These are phyloP conservation scores for Siphonodentalium dalli DNA, from an alignment of 2,888 invertebrate genomes.

Conservation along the genomic window DNA sequence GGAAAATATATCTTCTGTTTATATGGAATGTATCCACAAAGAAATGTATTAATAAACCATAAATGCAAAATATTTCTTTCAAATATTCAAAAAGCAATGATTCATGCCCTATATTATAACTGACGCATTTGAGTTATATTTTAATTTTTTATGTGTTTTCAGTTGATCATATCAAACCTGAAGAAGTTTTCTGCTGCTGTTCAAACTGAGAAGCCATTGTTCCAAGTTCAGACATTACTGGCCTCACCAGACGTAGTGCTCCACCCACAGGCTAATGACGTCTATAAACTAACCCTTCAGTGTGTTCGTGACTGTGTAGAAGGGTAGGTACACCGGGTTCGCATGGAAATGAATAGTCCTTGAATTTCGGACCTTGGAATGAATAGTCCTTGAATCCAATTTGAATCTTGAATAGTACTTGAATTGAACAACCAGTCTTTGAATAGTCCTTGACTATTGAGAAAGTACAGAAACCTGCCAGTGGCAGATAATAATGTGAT, in stretches of 20 bases:
- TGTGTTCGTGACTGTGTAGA: slow-evolving; percentile 80
- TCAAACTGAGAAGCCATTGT: slow-evolving; percentile 72
- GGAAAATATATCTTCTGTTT: no score
- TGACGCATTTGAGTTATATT: background rate
- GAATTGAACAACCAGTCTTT: no score
- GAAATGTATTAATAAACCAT: no score
- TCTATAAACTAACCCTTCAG: slow-evolving; percentile 79
- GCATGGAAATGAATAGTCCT: background rate
- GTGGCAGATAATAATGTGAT: no score
- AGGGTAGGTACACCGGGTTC: slow-evolving; percentile 67
- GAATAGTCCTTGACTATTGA: no score
- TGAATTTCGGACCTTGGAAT: no score
- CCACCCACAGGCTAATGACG: slow-evolving; percentile 78
- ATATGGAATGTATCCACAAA: no score
- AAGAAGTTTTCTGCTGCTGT: slow-evolving; percentile 73
- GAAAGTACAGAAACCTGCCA: no score
- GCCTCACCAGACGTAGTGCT: slow-evolving; percentile 79
- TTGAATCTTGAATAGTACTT: no score
- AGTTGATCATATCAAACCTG: slow-evolving; percentile 75
- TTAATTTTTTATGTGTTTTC: slow-evolving; percentile 21
- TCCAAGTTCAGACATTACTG: slow-evolving; percentile 81
- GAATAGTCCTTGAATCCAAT: no score
- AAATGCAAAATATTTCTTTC: background rate
- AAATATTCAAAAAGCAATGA: background rate
- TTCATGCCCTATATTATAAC: background rate